These are phyloP conservation scores for Corythaixoides concolor DNA, from an alignment of 2,113 vertebrate species.

Conservation along the genomic window DNA sequence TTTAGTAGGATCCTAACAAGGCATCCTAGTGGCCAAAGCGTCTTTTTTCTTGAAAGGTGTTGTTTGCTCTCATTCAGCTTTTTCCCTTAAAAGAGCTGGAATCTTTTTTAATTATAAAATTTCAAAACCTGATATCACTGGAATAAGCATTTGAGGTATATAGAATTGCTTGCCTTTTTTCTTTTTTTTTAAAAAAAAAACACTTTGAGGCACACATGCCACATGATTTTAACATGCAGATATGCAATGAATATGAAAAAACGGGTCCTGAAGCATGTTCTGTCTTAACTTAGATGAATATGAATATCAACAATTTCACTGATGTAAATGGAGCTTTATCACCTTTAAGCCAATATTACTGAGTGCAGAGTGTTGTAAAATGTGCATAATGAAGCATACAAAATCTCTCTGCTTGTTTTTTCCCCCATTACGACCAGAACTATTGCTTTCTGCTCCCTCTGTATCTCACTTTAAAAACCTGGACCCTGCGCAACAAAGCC, in stretches of 20 bases:
- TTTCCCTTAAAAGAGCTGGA: background rate
- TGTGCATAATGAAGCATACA: background rate
- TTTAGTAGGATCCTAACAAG: background rate
- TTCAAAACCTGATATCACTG: background rate
- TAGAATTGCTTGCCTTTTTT: background rate
- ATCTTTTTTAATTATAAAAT: background rate
- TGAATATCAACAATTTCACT: background rate
- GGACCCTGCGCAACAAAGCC: accelerated
- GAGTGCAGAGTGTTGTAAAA: background rate
- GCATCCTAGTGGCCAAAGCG: background rate
- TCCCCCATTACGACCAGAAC: background rate
- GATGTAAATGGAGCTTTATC: background rate
- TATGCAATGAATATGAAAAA: background rate
- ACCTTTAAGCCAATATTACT: background rate
- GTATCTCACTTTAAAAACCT: background rate
- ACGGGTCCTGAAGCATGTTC: background rate
- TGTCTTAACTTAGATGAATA: background rate
- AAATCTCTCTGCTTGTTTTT: background rate
- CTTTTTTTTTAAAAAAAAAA: background rate
- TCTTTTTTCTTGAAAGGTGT: background rate
- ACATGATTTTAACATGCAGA: background rate
- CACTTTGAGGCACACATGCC: background rate
- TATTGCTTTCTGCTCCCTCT: background rate
- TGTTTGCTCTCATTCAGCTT: background rate
- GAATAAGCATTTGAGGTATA: background rate